Conservation (phyloP, 2,888 invertebrate species). For the Lycaena phlaeas region DNA sequence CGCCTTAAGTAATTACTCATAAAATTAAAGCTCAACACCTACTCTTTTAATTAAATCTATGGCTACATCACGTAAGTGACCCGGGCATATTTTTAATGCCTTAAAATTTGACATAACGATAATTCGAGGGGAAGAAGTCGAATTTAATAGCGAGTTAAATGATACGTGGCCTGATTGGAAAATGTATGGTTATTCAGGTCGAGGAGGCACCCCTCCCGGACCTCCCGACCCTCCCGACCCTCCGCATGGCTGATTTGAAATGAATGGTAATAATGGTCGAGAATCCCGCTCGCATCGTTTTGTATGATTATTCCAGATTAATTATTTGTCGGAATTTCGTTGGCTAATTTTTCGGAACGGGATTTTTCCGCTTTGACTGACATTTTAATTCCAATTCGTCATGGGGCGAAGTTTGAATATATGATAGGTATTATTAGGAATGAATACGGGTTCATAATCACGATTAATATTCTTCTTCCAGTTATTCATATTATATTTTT, state of each 20-base stretch:
- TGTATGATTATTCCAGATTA: conserved; percentile 73
- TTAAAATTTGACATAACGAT: conserved; percentile 47
- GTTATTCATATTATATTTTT: too few relatives aligned
- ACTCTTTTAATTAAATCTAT: conserved; percentile 8
- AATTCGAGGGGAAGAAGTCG: conserved; percentile 69
- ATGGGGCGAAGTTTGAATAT: conserved; percentile 32
- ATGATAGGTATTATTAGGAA: conserved; percentile 12
- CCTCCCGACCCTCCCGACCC: conserved; percentile 41
- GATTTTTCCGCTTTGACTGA: conserved; percentile 69
- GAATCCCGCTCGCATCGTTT: conserved; percentile 69
- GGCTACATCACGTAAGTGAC: conserved; percentile 7
- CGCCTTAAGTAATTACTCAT: not conserved
- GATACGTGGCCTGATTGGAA: conserved; percentile 73
- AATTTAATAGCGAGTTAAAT: conserved; percentile 73
- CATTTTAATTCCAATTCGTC: conserved; percentile 64
- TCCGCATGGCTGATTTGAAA: conserved; percentile 69
- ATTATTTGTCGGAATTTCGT: conserved; percentile 71
- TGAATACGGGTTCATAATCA: not conserved
- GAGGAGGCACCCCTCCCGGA: too few relatives aligned
- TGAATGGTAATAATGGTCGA: conserved; percentile 71
- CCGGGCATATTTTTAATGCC: too few relatives aligned
- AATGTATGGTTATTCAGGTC: conserved; percentile 73
- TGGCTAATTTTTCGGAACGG: conserved; percentile 70
- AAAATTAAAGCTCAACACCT: not conserved
- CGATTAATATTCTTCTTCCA: too few relatives aligned